These are phyloP conservation scores for Ibidorhyncha struthersii DNA, from an alignment of 2,113 vertebrate species.

Conservation along the genomic window DNA sequence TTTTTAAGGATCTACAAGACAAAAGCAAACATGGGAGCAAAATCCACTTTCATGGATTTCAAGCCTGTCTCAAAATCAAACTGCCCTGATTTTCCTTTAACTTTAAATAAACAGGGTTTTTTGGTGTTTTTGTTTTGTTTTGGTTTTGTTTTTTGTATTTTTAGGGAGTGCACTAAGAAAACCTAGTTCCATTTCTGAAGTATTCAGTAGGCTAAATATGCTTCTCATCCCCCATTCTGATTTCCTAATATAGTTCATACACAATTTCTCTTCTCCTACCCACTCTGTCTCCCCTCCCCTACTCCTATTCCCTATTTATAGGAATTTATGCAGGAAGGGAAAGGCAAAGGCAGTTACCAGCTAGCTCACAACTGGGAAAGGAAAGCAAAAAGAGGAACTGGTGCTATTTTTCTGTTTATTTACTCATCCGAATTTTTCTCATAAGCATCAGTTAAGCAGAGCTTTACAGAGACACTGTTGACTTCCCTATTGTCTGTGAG, in stretches of 20 bases:
- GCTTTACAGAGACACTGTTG: conserved; percentile 34
- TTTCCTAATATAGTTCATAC: background rate
- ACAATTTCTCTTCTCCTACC: background rate
- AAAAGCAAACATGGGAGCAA: background rate
- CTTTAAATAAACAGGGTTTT: background rate
- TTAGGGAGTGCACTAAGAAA: background rate
- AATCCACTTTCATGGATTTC: background rate
- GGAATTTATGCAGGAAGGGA: background rate
- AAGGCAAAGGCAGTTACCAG: background rate
- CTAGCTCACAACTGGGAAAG: background rate
- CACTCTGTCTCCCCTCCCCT: background rate
- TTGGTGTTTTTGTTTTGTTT: background rate
- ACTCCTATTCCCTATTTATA: background rate
- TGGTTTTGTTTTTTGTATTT: background rate
- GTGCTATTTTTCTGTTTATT: background rate
- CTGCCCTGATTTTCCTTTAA: background rate
- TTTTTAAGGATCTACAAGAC: background rate
- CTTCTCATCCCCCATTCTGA: background rate
- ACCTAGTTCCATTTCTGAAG: conserved; percentile 5
- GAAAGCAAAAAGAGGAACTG: background rate
- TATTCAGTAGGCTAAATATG: conserved; percentile 1
- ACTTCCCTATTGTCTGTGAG: conserved; percentile 56
- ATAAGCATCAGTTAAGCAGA: conserved; percentile 14
- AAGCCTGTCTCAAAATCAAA: background rate
- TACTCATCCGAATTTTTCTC: conserved; percentile 20